A percentile compares a stretch with the other conserved stretches of the same genome.
These are phyloP conservation scores for Choloepus didactylus DNA, from an alignment of 2,797 vertebrate genomes.

Conservation along the genomic window DNA sequence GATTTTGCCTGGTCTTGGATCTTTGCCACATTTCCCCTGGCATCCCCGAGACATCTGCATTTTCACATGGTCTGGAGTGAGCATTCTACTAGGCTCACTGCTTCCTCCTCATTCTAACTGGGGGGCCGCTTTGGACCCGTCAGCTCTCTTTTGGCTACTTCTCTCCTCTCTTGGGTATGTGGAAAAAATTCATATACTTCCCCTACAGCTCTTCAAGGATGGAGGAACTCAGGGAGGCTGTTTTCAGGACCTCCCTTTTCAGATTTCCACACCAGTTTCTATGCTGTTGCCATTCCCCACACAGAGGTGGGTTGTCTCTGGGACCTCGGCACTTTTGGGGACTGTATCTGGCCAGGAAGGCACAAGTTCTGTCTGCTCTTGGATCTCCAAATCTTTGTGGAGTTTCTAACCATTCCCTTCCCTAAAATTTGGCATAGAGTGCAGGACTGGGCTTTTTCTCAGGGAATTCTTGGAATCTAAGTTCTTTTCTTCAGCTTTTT, in stretches of 20 bases:
- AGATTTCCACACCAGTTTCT: not conserved
- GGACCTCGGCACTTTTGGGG: not conserved
- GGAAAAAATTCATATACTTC: not conserved
- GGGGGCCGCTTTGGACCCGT: not conserved
- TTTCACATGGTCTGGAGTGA: not conserved
- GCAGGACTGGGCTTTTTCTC: not conserved
- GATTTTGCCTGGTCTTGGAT: not conserved
- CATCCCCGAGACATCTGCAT: not conserved
- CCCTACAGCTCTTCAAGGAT: not conserved
- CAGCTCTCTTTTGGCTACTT: not conserved
- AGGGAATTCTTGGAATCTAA: not conserved
- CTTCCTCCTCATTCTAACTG: not conserved
- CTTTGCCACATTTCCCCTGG: not conserved
- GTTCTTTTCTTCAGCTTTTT: not conserved
- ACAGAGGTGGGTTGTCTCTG: not conserved
- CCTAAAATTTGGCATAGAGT: not conserved
- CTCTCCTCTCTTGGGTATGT: not conserved
- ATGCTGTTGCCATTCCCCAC: not conserved
- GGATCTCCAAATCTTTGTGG: not conserved
- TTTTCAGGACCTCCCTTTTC: not conserved
- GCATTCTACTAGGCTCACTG: not conserved
- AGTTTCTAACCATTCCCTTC: not conserved
- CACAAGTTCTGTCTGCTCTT: not conserved
- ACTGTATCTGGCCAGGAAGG: not conserved
- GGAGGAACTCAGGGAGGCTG: not conserved